Percentiles rank a stretch among this genome's conserved stretches.
Conservation (phyloP, 2,797 vertebrate species). For the Enoplosus armatus region DNA sequence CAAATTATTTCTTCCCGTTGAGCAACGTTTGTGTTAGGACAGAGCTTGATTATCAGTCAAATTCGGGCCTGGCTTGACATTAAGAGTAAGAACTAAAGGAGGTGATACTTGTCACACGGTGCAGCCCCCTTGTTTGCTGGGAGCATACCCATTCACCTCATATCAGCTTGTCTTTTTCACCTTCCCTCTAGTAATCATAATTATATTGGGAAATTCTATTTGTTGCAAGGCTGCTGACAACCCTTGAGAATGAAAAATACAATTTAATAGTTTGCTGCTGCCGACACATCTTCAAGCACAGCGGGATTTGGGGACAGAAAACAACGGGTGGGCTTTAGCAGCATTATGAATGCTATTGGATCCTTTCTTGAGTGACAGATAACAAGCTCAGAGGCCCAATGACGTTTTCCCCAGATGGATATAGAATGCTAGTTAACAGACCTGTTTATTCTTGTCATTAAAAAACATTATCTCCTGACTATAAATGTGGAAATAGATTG, state of each 20-base stretch:
- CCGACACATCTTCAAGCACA: slow-evolving; percentile 76
- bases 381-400: slow-evolving; percentile 68
- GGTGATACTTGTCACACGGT: slow-evolving; percentile 32
- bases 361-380: slow-evolving; percentile 77
- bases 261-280: slow-evolving; percentile 78
- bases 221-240: slow-evolving; percentile 73
- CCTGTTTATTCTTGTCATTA: slow-evolving; percentile 59
- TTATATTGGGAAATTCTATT: slow-evolving; percentile 78
- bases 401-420: slow-evolving; percentile 47
- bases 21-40: slow-evolving; percentile 70
- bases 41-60: slow-evolving; percentile 64
- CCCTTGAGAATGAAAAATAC: slow-evolving; percentile 75
- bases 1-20: slow-evolving; percentile 74
- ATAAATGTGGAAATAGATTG: slow-evolving; percentile 35
- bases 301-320: slow-evolving; percentile 75
- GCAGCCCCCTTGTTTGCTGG: slow-evolving; percentile 21
- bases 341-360: slow-evolving; percentile 76
- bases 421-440: slow-evolving; percentile 44
- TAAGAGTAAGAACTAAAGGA: slow-evolving; percentile 43
- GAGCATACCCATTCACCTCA: slow-evolving; percentile 44
- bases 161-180: slow-evolving; percentile 50
- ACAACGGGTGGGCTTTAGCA: slow-evolving; percentile 75
- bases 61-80: slow-evolving; percentile 42
- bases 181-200: slow-evolving; percentile 73
- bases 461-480: slow-evolving; percentile 22